Percentiles rank a stretch among this genome's conserved stretches.
These are phyloP conservation scores for Oreochromis mossambicus DNA, from an alignment of 2,797 vertebrate genomes.

Conservation along the genomic window DNA sequence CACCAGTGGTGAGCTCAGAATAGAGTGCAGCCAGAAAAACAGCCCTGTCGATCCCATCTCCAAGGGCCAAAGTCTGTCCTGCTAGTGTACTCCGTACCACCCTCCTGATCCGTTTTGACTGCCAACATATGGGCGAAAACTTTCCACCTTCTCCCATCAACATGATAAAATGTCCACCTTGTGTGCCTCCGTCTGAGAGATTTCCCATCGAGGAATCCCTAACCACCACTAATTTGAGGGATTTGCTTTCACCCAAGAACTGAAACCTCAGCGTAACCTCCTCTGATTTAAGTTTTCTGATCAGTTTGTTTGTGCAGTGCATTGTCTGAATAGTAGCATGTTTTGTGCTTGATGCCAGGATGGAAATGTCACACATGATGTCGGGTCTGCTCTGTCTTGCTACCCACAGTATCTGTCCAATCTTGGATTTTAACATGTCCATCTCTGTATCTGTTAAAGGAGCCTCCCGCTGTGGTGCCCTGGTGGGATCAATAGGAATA, in stretches of 20 bases:
- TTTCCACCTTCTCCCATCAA: neutral
- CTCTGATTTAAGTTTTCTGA: accelerated
- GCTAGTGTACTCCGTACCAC: no score
- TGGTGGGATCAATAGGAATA: neutral
- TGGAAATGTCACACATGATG: neutral
- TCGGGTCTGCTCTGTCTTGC: neutral
- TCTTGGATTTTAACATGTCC: neutral
- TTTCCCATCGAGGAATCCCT: neutral
- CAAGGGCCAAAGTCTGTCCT: neutral
- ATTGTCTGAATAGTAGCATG: neutral
- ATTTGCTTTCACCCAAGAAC: neutral
- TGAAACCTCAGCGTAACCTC: neutral
- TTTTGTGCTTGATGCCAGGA: neutral
- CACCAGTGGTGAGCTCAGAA: neutral
- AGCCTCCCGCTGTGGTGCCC: neutral
- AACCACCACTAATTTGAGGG: neutral
- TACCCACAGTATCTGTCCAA: neutral
- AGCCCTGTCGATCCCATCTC: neutral
- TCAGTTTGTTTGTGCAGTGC: neutral
- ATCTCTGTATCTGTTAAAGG: neutral
- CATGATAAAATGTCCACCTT: neutral
- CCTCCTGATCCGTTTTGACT: no score
- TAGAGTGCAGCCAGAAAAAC: neutral
- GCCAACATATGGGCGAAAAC: neutral
- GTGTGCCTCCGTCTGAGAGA: neutral